Evolutionary conservation across 2,113 vertebrate species (phyloP), one percentile per base, ranked within the genome.

Genomic region (Cephalopterus ornatus): DNA sequence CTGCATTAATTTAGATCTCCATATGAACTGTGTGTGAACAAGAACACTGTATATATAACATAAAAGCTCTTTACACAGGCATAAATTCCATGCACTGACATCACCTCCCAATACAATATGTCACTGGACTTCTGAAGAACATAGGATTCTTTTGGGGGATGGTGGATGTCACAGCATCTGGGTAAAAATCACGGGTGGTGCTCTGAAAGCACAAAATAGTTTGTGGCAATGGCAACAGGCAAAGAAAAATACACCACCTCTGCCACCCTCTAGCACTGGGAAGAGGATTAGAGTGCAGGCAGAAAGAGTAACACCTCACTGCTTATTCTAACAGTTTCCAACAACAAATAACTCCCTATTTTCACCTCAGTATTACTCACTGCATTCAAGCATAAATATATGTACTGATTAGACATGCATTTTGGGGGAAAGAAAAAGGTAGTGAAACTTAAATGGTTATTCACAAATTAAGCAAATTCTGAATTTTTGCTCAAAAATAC

Each of bases 321-420:
- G 50, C 47, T 85, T 73, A 74, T 63, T 70, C 53, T 47, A 86
- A 62, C 46, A 47, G 67, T 74, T 95, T 58, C 61, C 47, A 67
- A 58, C 74, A 90, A 89, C 30, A 90, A 92, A 63, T 63, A 93
- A 78, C 52, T 80, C 35, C 59, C 71, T 95, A 11, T 71, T 83
- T 85, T 95, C 82, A 72, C 68, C 35, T 84, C 26, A 49, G 41
- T 49, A 49, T 84, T 74, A 74, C 49, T 53, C 20, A 15, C 52
- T 55, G 28, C 61, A 82, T 76, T 53, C n/a, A 82, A 93, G 53
- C 49, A 83, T 61, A 97, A 78, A 93, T 41, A 39, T 11, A 33
- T 4, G 23, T 56, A 52, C 78, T 58, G 44, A 90, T 62, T 39
- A 88, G 33, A 46, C 46, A 50, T 2, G 55, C 1, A 0, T 55